These are phyloP conservation scores for Dromococcyx pavoninus DNA, from an alignment of 2,797 vertebrate species.

Conservation along the genomic window DNA sequence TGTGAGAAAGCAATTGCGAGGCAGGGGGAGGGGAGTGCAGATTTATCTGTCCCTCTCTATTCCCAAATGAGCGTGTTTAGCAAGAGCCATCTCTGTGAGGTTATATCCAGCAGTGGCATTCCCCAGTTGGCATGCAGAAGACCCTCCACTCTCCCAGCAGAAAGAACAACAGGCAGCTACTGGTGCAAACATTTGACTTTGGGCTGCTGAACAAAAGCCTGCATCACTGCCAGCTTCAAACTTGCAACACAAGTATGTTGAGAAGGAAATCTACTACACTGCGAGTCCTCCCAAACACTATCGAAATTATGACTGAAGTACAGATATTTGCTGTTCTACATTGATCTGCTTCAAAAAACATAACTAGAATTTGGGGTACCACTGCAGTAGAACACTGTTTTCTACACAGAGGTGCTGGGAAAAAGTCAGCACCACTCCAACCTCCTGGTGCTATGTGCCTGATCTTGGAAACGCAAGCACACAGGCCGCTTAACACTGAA, in stretches of 20 bases:
- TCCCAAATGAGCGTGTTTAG: not conserved
- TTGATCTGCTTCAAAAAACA: not conserved
- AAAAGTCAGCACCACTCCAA: not conserved
- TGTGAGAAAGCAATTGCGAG: not conserved
- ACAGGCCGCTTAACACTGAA: not conserved
- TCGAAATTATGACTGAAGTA: not conserved
- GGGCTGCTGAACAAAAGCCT: not conserved
- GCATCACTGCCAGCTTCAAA: not conserved
- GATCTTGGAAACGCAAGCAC: not conserved
- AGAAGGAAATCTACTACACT: not conserved
- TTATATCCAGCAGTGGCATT: not conserved
- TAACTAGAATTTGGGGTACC: not conserved
- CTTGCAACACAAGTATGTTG: not conserved
- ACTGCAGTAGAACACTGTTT: not conserved
- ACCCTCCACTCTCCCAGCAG: not conserved
- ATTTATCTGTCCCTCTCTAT: not conserved
- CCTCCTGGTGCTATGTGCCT: not conserved
- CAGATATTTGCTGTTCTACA: not conserved
- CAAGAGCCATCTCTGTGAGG: not conserved
- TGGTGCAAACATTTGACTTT: not conserved
- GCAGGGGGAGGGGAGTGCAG: not conserved
- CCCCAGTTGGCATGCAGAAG: not conserved
- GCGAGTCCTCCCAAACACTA: not conserved
- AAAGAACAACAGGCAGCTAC: not conserved
- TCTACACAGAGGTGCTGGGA: not conserved